Evolutionary conservation across 2,888 invertebrate genomes (phyloP).

Genomic region (Watsonalla cultraria): DNA sequence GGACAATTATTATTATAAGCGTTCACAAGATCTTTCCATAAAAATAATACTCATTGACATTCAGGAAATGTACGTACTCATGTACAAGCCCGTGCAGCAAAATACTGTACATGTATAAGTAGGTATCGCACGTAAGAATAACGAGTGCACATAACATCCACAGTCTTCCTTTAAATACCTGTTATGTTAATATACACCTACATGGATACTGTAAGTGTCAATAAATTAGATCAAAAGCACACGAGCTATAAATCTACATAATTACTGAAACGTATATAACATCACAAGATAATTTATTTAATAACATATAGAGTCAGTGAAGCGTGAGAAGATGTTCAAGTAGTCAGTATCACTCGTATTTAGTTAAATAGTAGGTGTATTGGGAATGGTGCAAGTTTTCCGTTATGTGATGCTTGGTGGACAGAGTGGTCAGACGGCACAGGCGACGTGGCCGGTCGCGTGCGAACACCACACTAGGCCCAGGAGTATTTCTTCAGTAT

Average conservation of each 20-base stretch:
- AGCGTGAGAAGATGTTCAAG: constrained; percentile 9
- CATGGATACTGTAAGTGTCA: background rate
- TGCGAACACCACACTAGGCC: constrained; percentile 3
- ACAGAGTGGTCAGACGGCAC: constrained; percentile 3
- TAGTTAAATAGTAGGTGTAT: constrained; percentile 10
- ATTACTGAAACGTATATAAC: background rate
- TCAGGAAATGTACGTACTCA: background rate
- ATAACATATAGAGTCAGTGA: constrained; percentile 5
- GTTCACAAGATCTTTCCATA: background rate
- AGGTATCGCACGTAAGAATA: background rate
- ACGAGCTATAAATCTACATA: background rate
- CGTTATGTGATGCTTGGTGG: constrained; percentile 11
- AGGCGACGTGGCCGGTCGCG: constrained; percentile 6
- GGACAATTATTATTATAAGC: background rate
- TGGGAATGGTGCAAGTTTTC: constrained; percentile 14
- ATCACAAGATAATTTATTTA: background rate
- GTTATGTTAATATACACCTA: background rate
- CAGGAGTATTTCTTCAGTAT: too few species aligned
- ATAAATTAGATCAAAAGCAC: background rate
- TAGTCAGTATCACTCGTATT: constrained; percentile 6
- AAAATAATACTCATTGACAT: background rate
- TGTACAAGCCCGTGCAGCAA: background rate
- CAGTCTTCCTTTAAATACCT: background rate
- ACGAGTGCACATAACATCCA: background rate
- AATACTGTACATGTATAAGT: background rate